Evolutionary conservation across 2,888 invertebrate genomes (phyloP).

Genomic region (Priapulus caudatus): DNA sequence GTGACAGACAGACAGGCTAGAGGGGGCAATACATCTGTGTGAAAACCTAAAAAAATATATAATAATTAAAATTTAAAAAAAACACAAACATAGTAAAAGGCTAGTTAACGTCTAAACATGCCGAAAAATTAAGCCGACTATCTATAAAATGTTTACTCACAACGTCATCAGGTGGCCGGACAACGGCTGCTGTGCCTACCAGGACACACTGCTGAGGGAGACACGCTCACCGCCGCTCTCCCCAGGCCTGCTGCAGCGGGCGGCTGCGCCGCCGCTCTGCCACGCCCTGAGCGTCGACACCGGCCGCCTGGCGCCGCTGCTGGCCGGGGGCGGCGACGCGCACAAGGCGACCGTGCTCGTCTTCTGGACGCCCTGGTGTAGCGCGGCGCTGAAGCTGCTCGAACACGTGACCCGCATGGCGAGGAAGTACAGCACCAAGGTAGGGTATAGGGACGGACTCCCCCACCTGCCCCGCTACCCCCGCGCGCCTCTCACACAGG

Average conservation of each 20-base stretch:
- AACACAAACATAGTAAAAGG: too few relatives aligned
- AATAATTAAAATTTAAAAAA: too few relatives aligned
- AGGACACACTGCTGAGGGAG: conserved; percentile 30
- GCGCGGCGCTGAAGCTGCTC: conserved; percentile 31
- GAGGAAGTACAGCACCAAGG: conserved; percentile 27
- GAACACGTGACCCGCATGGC: conserved; percentile 32
- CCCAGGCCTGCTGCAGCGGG: conserved; percentile 33
- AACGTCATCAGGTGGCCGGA: conserved; percentile 34
- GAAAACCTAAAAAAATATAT: too few relatives aligned
- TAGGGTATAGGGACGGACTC: conserved; percentile 27
- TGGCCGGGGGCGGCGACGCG: conserved; percentile 28
- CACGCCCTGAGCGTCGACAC: conserved; percentile 33
- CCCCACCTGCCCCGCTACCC: conserved; percentile 34
- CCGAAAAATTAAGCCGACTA: too few relatives aligned
- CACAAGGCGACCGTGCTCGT: conserved; percentile 31
- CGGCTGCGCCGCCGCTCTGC: conserved; percentile 33
- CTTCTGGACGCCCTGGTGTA: conserved; percentile 38
- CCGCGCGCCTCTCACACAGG: conserved; percentile 27
- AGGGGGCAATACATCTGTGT: too few relatives aligned
- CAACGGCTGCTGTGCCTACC: conserved; percentile 33
- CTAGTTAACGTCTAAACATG: too few relatives aligned
- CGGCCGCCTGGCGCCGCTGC: conserved; percentile 33
- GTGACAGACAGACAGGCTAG: too few relatives aligned
- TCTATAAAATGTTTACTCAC: too few relatives aligned
- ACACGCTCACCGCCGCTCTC: conserved; percentile 26